phyloP scores from a whole-genome alignment of 2,113 vertebrate genomes.

The Grallaria varia region DNA sequence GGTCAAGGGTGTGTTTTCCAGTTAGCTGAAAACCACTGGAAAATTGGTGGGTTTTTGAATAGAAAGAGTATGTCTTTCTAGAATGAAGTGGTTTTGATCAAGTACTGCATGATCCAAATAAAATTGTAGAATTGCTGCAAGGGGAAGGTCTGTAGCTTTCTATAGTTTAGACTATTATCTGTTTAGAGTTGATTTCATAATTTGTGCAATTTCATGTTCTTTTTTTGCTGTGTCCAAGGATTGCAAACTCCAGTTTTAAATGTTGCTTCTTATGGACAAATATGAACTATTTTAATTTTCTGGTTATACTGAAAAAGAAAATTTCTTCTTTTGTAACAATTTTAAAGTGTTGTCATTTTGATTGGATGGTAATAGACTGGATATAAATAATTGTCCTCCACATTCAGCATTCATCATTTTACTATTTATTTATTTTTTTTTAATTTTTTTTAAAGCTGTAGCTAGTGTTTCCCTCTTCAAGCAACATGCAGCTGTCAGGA shows the following conservation, averaged over 20 bases:
- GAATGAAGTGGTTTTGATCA: neutral
- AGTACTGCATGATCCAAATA: neutral
- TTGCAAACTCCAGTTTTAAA: neutral
- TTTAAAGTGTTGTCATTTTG: neutral
- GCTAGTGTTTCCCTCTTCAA: neutral
- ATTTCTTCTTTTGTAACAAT: neutral
- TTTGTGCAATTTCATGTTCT: neutral
- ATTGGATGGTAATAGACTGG: neutral
- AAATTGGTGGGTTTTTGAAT: neutral
- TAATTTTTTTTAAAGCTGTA: neutral
- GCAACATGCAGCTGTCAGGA: neutral
- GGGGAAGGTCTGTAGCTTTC: neutral
- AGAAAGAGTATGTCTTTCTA: neutral
- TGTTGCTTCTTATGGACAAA: constrained; percentile 38
- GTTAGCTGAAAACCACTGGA: neutral
- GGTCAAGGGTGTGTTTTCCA: neutral
- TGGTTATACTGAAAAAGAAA: neutral
- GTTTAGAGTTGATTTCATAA: neutral
- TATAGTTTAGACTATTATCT: neutral
- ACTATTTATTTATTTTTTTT: neutral
- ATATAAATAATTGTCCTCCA: neutral
- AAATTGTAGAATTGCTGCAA: neutral
- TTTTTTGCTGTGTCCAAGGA: neutral
- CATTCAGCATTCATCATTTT: neutral
- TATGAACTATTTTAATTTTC: neutral